phyloP scores from a whole-genome alignment of 2,113 vertebrate species.

The Perognathus longimembris region DNA sequence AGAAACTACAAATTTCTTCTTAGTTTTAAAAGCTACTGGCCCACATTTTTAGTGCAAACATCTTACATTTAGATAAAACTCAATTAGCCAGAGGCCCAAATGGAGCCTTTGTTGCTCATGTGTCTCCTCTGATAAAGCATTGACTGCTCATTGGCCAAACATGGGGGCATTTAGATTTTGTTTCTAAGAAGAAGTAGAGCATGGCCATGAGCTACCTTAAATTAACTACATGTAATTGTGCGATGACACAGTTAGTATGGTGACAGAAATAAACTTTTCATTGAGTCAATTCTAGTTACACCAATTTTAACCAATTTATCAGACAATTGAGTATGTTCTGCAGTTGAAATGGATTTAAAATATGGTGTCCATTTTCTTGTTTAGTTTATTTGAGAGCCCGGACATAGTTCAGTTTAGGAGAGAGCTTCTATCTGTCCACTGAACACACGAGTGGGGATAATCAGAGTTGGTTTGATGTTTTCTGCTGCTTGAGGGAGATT shows the following conservation, averaged over 20 bases:
- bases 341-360: constrained; percentile 70
- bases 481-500: neutral
- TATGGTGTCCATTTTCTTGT: constrained; percentile 65
- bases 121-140: neutral
- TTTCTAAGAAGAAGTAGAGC: constrained; percentile 67
- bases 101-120: neutral
- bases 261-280: constrained; percentile 81
- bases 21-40: constrained; percentile 47
- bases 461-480: neutral
- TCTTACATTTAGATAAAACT: constrained; percentile 26
- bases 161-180: constrained; percentile 35
- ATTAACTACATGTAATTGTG: constrained; percentile 71
- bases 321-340: constrained; percentile 75
- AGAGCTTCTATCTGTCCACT: constrained; percentile 52
- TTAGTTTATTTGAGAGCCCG: constrained; percentile 81
- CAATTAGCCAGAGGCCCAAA: neutral
- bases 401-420: constrained; percentile 79
- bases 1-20: neutral
- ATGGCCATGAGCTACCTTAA: constrained; percentile 69
- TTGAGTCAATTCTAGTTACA: constrained; percentile 81
- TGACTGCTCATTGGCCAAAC: constrained; percentile 44
- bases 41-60: constrained; percentile 36
- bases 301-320: constrained; percentile 83
- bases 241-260: constrained; percentile 73
- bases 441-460: neutral